Evolutionary conservation across 2,797 vertebrate genomes (phyloP).

Genomic region (Karalla daura): DNA sequence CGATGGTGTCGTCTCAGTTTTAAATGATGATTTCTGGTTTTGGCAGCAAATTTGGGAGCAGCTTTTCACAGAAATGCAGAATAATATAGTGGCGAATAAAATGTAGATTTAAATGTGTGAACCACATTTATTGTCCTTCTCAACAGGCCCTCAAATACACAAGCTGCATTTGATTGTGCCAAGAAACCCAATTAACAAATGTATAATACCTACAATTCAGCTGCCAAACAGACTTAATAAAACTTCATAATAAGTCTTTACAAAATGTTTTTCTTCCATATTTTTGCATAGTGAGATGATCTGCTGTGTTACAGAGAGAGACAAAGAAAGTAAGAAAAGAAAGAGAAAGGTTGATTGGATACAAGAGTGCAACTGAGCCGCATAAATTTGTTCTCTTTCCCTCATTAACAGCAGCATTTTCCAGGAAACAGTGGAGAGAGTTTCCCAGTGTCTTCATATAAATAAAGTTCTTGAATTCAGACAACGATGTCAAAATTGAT

Average conservation of each 20-base stretch:
- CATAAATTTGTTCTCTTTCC: not conserved
- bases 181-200: not conserved
- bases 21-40: not conserved
- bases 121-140: not conserved
- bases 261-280: not conserved
- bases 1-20: too few species aligned
- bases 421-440: not conserved
- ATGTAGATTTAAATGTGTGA: not conserved
- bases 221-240: not conserved
- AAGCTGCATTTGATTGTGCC: not conserved
- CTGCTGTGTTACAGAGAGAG: not conserved
- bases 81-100: not conserved
- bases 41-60: not conserved
- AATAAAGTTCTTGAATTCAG: not conserved
- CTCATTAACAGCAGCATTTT: slow-evolving; percentile 11
- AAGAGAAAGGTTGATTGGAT: not conserved
- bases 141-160: not conserved
- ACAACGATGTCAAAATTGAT: not conserved
- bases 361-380: not conserved
- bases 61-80: not conserved
- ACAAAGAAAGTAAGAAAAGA: not conserved
- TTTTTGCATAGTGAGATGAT: not conserved
- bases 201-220: not conserved
- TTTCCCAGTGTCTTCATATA: not conserved
- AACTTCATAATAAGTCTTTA: not conserved